A percentile compares a stretch with the other conserved stretches of the same genome.
These are phyloP conservation scores for Metalampra italica DNA, from an alignment of 2,888 invertebrate species.

Conservation along the genomic window DNA sequence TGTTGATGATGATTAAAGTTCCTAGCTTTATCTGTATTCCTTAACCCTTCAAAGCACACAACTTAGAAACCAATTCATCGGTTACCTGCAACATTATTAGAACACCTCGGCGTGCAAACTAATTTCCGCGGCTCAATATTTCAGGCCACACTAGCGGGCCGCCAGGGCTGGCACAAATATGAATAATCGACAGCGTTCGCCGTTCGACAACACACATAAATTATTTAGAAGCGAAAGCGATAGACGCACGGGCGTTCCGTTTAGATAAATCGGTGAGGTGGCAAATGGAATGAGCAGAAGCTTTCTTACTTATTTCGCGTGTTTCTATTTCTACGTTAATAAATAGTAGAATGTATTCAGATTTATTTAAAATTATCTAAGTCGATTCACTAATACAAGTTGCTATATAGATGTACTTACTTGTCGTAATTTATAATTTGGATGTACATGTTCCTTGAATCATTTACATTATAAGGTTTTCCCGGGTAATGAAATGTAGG, in stretches of 20 bases:
- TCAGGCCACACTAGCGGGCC: constrained; percentile 18
- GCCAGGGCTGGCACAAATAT: constrained; percentile 32
- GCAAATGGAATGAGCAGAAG: constrained; percentile 14
- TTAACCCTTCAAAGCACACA: neutral
- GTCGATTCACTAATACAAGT: too few species aligned
- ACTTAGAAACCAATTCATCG: constrained; percentile 20
- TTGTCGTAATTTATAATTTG: too few species aligned
- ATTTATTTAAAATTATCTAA: too few species aligned
- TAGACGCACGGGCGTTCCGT: constrained; percentile 20
- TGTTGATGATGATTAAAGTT: too few species aligned
- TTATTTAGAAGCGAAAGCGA: constrained; percentile 41
- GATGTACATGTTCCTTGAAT: too few species aligned
- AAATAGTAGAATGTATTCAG: neutral
- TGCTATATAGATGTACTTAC: too few species aligned
- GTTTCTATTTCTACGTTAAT: neutral
- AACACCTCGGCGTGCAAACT: constrained; percentile 33
- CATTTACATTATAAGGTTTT: too few species aligned
- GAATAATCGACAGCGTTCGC: constrained; percentile 52
- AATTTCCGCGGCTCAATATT: constrained; percentile 31
- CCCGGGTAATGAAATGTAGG: too few species aligned
- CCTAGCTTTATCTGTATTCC: too few species aligned
- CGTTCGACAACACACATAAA: constrained; percentile 51
- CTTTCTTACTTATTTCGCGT: constrained; percentile 1
- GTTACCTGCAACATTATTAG: constrained; percentile 11
- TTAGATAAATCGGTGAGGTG: constrained; percentile 18